phyloP scores from a whole-genome alignment of 2,888 invertebrate genomes.

The Bimastos eiseni region DNA sequence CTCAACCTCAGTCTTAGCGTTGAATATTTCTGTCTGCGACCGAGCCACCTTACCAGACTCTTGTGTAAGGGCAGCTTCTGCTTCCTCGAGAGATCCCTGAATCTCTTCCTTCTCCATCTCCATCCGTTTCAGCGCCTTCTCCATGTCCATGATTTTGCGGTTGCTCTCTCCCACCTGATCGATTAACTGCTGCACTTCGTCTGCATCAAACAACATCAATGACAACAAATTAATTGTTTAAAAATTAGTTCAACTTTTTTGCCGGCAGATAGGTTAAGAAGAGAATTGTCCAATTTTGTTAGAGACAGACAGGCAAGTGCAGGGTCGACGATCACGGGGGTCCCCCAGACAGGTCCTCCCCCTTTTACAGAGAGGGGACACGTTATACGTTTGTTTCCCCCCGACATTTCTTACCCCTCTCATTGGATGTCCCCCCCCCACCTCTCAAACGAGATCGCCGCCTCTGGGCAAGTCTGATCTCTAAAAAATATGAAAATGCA shows the following conservation, averaged over 20 bases:
- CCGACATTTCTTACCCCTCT: too few relatives aligned
- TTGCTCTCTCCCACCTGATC: conserved; percentile 8
- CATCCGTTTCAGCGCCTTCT: conserved; percentile 28
- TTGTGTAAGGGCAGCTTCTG: conserved; percentile 97
- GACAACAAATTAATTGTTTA: not conserved
- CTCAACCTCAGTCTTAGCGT: conserved; percentile 98
- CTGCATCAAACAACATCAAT: conserved; percentile 13
- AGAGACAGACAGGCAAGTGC: too few relatives aligned
- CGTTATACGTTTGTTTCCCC: too few relatives aligned
- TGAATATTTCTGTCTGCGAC: conserved; percentile 89
- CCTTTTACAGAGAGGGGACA: too few relatives aligned
- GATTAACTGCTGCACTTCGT: conserved; percentile 22
- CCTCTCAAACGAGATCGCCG: too few relatives aligned
- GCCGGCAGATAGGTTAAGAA: too few relatives aligned
- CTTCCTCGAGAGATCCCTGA: conserved; percentile 97
- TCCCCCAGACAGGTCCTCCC: too few relatives aligned
- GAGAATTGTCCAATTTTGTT: too few relatives aligned
- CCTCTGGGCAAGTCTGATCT: too few relatives aligned
- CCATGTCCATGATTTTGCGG: conserved; percentile 22
- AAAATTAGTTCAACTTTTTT: not conserved
- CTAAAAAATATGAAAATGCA: too few relatives aligned
- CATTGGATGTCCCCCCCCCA: too few relatives aligned
- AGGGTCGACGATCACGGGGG: too few relatives aligned
- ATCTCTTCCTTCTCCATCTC: conserved; percentile 84
- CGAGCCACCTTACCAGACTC: conserved; percentile 93